A percentile compares a stretch with the other conserved stretches of the same genome.
Evolutionary conservation across 2,888 invertebrate genomes (phyloP).

Genomic region (Dynastes grantii): DNA sequence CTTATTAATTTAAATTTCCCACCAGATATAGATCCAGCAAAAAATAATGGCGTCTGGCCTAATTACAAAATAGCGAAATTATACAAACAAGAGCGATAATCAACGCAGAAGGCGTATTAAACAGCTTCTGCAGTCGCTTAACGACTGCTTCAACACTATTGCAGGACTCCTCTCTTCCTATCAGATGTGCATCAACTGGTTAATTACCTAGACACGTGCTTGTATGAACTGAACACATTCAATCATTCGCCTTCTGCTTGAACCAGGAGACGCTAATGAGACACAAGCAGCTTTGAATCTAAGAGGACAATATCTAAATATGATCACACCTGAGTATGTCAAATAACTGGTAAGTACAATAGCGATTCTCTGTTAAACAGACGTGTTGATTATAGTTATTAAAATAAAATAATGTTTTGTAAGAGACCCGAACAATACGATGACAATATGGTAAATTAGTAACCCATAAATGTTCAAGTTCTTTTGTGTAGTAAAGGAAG

Average conservation of each 20-base stretch:
- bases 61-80: slow-evolving; percentile 11
- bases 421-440: background rate
- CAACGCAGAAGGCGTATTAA: slow-evolving; percentile 1
- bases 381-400: background rate
- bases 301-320: background rate
- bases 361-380: background rate
- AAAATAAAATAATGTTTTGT: background rate
- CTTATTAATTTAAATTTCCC: background rate
- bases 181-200: slow-evolving; percentile 27
- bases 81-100: background rate
- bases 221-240: slow-evolving; percentile 26
- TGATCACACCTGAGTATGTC: background rate
- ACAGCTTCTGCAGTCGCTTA: slow-evolving; percentile 3
- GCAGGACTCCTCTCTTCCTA: slow-evolving; percentile 6
- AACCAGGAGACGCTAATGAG: slow-evolving; percentile 28
- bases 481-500: too few relatives aligned
- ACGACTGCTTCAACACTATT: background rate
- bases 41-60: background rate
- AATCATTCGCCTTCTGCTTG: slow-evolving; percentile 20
- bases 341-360: background rate
- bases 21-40: background rate
- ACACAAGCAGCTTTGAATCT: background rate
- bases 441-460: background rate
- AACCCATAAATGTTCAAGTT: background rate
- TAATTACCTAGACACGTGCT: slow-evolving; percentile 33